A percentile compares a stretch with the other conserved stretches of the same genome.
Evolutionary conservation across 1,140 invertebrate genomes (phyloP).

Genomic region (Physella acuta): DNA sequence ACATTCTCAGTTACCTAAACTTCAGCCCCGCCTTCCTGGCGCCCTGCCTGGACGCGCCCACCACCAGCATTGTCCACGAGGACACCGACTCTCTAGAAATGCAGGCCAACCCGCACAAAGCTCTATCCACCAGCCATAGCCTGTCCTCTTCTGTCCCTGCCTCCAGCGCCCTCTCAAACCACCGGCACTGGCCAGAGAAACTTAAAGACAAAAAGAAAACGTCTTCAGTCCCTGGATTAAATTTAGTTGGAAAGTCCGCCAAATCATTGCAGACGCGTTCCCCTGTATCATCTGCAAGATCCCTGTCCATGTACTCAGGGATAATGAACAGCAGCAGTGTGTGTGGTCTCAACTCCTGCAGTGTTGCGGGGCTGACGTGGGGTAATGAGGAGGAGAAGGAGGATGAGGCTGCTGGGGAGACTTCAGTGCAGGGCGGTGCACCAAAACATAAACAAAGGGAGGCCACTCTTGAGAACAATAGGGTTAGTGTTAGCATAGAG

Average conservation of each 20-base stretch:
- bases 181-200: no score
- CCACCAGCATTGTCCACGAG: conserved; percentile 70
- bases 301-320: conserved; percentile 3
- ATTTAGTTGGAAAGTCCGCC: not conserved
- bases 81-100: conserved; percentile 66
- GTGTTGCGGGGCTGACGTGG: not conserved
- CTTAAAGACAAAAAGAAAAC: conserved; percentile 25
- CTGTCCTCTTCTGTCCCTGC: conserved; percentile 25
- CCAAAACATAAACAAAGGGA: not conserved
- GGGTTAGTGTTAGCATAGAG: conserved; percentile 13
- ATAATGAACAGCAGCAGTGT: conserved; percentile 26
- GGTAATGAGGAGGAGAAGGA: not conserved
- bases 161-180: not conserved
- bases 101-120: conserved; percentile 35
- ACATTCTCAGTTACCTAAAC: conserved; percentile 78
- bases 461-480: conserved; percentile 15
- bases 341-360: conserved; percentile 7
- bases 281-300: not conserved
- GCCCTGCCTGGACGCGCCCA: conserved; percentile 78
- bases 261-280: not conserved
- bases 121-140: conserved; percentile 20
- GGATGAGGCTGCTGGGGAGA: not conserved
- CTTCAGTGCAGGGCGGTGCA: not conserved
- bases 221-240: conserved; percentile 24
- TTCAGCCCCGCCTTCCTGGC: conserved; percentile 75